These are phyloP conservation scores for Indri indri DNA, from an alignment of 2,113 vertebrate genomes.

Conservation along the genomic window DNA sequence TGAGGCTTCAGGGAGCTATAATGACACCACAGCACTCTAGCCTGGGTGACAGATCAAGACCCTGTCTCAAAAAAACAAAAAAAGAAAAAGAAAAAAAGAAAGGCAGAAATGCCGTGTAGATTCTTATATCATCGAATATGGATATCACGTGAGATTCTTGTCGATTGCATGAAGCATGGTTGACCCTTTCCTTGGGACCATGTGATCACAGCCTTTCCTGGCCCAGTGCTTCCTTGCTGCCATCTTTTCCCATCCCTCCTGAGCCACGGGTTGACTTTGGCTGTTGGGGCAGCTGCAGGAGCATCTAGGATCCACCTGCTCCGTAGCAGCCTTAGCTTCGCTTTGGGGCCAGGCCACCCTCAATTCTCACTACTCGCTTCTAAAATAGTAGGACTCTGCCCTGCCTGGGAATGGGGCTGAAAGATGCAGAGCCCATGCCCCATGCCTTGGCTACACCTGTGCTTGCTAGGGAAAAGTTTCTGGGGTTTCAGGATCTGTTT, in stretches of 20 bases:
- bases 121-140: background rate
- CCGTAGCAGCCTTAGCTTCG: background rate
- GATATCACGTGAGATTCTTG: background rate
- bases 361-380: background rate
- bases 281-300: background rate
- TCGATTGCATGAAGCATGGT: background rate
- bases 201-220: background rate
- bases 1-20: no score
- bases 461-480: background rate
- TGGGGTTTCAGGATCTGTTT: background rate
- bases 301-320: conserved; percentile 37
- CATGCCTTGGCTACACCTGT: background rate
- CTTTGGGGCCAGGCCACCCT: background rate
- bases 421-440: background rate
- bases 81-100: background rate
- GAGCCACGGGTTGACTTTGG: background rate
- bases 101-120: background rate
- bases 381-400: background rate
- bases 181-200: background rate
- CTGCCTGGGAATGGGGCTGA: background rate
- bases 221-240: background rate
- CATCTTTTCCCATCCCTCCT: background rate
- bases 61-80: background rate
- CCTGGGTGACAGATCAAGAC: no score
- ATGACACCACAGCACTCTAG: no score